Evolutionary conservation across 23 tunicate genomes (phyloP).

Genomic region (Halocynthia aurantium): DNA sequence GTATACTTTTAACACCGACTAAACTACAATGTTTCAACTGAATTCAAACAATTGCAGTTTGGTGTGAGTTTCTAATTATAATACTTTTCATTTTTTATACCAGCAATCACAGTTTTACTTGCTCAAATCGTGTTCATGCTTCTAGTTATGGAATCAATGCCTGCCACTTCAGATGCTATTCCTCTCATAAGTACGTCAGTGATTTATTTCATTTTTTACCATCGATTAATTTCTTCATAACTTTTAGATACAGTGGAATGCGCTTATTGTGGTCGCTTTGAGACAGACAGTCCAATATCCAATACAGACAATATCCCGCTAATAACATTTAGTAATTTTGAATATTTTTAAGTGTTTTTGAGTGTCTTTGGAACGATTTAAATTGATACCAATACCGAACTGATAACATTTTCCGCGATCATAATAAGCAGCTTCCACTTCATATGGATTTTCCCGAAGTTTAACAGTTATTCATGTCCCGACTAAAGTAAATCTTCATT

Average conservation of each 20-base stretch:
- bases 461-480: neutral
- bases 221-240: too few relatives aligned
- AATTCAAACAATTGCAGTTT: neutral
- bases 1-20: neutral
- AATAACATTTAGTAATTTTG: too few relatives aligned
- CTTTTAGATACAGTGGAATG: too few relatives aligned
- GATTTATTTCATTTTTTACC: too few relatives aligned
- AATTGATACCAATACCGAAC: neutral
- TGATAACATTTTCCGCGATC: neutral
- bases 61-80: neutral
- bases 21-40: neutral
- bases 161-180: constrained; percentile 79
- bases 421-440: neutral
- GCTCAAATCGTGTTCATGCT: constrained; percentile 87
- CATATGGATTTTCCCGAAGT: neutral
- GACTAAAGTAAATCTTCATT: neutral
- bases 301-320: too few relatives aligned
- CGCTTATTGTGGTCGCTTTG: too few relatives aligned
- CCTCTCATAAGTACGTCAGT: constrained; percentile 66
- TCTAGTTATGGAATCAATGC: constrained; percentile 86
- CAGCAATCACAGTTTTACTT: constrained; percentile 82
- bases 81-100: constrained; percentile 1
- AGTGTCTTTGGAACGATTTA: too few relatives aligned
- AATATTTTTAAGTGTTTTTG: too few relatives aligned
- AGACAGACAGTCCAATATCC: too few relatives aligned